These are phyloP conservation scores for Galemys pyrenaicus DNA, from an alignment of 2,113 vertebrate species.

Conservation along the genomic window DNA sequence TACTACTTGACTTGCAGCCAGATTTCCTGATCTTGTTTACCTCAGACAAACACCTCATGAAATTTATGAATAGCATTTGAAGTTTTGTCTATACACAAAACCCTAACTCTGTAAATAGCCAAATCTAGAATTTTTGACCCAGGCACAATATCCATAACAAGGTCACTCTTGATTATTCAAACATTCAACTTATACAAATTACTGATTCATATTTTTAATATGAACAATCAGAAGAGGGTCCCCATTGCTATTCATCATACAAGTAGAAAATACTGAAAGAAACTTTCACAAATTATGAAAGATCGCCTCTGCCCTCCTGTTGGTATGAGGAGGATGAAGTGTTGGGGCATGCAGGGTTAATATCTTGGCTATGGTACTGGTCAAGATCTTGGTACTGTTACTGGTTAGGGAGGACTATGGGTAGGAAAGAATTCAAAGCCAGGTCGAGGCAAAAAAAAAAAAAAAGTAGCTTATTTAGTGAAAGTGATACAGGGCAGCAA, in stretches of 20 bases:
- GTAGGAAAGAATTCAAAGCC: too few species aligned
- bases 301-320: not conserved
- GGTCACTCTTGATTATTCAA: not conserved
- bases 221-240: not conserved
- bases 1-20: not conserved
- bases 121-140: not conserved
- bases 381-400: conserved; percentile 83
- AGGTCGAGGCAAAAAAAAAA: too few species aligned
- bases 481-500: too few species aligned
- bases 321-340: conserved; percentile 83
- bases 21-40: not conserved
- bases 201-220: not conserved
- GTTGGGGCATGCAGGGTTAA: conserved; percentile 88
- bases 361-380: conserved; percentile 91
- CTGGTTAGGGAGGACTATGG: too few species aligned
- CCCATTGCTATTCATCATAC: not conserved
- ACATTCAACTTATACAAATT: not conserved
- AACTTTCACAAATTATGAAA: not conserved
- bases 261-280: not conserved
- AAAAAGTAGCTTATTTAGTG: too few species aligned
- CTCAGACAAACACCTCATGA: not conserved
- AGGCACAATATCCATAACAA: not conserved
- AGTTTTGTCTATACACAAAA: not conserved
- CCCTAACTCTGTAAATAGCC: not conserved
- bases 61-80: not conserved